These are phyloP conservation scores for Agrilus cyanescens DNA, from an alignment of 2,888 invertebrate species.

Conservation along the genomic window DNA sequence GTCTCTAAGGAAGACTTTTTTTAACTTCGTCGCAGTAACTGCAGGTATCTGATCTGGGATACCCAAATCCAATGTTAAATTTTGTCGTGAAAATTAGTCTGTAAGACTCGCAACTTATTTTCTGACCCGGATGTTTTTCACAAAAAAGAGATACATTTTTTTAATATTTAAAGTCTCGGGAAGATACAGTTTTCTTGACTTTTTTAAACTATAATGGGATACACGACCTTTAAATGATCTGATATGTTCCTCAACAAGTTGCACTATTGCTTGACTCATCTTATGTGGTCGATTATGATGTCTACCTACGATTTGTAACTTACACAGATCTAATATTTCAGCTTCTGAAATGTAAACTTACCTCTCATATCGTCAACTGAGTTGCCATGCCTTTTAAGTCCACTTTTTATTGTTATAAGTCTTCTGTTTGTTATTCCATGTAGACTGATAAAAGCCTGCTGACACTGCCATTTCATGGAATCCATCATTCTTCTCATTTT, in stretches of 20 bases:
- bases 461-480: background rate
- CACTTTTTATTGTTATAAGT: background rate
- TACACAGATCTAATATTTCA: no score
- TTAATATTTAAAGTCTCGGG: slow-evolving; percentile 10
- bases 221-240: slow-evolving; percentile 5
- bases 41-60: slow-evolving; percentile 16
- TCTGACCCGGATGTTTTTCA: slow-evolving; percentile 8
- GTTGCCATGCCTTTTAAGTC: background rate
- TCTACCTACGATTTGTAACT: background rate
- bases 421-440: slow-evolving; percentile 3
- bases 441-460: slow-evolving; percentile 1
- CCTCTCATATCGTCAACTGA: background rate
- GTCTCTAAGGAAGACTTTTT: slow-evolving; percentile 7
- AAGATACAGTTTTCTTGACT: slow-evolving; percentile 9
- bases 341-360: background rate
- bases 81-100: slow-evolving; percentile 13
- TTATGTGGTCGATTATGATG: background rate
- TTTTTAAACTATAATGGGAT: slow-evolving; percentile 9
- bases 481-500: background rate
- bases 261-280: background rate
- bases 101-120: slow-evolving; percentile 12
- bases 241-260: slow-evolving; percentile 6
- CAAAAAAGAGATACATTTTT: slow-evolving; percentile 9
- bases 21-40: slow-evolving; percentile 13
- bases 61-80: slow-evolving; percentile 17